phyloP scores from a whole-genome alignment of 2,113 vertebrate genomes.

The Vireo altiloquus region DNA sequence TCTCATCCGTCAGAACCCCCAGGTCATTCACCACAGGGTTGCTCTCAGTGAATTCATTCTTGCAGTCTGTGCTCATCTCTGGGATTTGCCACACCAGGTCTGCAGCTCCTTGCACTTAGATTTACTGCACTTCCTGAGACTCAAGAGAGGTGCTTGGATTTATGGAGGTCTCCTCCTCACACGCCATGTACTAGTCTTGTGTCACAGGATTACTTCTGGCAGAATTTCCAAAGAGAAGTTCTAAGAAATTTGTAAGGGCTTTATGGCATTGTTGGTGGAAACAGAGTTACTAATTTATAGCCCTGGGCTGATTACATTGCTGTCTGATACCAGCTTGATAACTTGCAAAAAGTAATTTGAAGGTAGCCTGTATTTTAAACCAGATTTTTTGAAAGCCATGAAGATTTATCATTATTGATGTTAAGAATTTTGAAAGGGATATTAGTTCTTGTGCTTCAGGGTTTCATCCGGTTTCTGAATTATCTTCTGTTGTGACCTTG shows the following conservation, averaged over 20 bases:
- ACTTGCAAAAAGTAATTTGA: background rate
- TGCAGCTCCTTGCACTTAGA: background rate
- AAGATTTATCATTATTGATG: background rate
- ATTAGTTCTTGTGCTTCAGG: background rate
- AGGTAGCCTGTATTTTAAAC: background rate
- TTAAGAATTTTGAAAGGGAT: background rate
- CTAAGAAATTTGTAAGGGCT: background rate
- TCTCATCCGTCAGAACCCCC: rapidly evolving
- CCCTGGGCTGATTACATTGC: background rate
- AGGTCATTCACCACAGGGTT: background rate
- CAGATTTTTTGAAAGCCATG: background rate
- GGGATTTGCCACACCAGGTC: background rate
- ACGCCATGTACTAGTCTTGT: background rate
- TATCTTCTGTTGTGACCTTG: background rate
- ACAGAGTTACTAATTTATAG: background rate
- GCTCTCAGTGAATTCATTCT: background rate
- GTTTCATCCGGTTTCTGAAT: background rate
- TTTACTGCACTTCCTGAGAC: background rate
- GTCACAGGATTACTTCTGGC: background rate
- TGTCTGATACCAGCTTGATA: background rate
- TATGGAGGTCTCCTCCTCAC: background rate
- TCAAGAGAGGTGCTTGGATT: background rate
- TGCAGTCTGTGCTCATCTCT: background rate
- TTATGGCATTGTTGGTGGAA: background rate
- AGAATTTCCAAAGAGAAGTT: background rate